A percentile compares a stretch with the other conserved stretches of the same genome.
phyloP scores from a whole-genome alignment of 2,797 vertebrate genomes.

The Chelonia mydas region DNA sequence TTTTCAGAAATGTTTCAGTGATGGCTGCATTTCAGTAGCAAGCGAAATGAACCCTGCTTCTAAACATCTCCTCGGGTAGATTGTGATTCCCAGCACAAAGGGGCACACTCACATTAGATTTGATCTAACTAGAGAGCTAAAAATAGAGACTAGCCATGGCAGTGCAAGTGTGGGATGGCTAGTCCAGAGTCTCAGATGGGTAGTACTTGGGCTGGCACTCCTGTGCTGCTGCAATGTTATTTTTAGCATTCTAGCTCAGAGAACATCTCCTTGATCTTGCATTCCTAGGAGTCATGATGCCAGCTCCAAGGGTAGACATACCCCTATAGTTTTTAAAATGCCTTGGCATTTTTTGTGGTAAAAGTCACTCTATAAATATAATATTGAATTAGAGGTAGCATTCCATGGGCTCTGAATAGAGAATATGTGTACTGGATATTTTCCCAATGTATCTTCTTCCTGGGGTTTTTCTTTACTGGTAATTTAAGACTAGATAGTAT shows the following conservation, averaged over 20 bases:
- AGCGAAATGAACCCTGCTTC: background rate
- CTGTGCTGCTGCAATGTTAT: background rate
- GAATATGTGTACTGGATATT: background rate
- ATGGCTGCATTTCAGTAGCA: background rate
- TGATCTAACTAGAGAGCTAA: background rate
- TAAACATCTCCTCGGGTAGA: background rate
- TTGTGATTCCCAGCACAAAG: background rate
- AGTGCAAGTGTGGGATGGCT: background rate
- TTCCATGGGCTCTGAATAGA: background rate
- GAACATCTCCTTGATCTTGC: background rate
- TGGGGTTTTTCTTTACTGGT: background rate
- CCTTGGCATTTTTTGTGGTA: background rate
- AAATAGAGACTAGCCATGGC: background rate
- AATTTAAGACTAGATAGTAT: rapidly evolving
- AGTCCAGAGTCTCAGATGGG: background rate
- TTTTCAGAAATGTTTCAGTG: background rate
- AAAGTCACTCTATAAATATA: background rate
- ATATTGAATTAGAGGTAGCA: background rate
- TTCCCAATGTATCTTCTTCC: background rate
- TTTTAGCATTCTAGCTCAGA: background rate
- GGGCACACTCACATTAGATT: background rate
- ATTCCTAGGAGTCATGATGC: background rate
- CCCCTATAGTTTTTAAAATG: background rate
- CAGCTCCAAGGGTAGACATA: background rate
- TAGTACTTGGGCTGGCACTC: background rate